A percentile compares a stretch with the other conserved stretches of the same genome.
Evolutionary conservation across 2,113 vertebrate species (phyloP).

Genomic region (Bubo blakistoni): DNA sequence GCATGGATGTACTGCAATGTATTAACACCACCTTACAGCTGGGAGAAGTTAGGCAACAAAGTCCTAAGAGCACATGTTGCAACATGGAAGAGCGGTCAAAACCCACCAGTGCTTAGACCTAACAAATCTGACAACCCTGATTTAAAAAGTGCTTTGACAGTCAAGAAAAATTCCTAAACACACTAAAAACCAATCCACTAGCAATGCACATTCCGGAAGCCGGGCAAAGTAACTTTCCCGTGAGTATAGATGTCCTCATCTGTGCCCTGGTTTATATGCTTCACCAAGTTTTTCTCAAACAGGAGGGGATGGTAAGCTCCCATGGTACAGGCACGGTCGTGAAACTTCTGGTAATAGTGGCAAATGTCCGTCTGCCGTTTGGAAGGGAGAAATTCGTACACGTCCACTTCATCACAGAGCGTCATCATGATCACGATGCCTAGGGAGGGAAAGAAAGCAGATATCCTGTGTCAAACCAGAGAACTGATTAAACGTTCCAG

Average conservation of each 20-base stretch:
- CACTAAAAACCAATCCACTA: neutral
- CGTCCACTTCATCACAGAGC: slow-evolving; percentile 73
- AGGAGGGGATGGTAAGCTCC: slow-evolving; percentile 80
- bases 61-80: slow-evolving; percentile 17
- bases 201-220: slow-evolving; percentile 66
- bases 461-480: neutral
- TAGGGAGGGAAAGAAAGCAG: neutral
- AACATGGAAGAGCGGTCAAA: slow-evolving; percentile 16
- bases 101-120: slow-evolving; percentile 38
- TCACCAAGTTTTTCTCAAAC: slow-evolving; percentile 82
- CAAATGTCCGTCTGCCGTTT: slow-evolving; percentile 75
- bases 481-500: fast-evolving
- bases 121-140: slow-evolving; percentile 7
- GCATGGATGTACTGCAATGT: neutral
- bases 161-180: neutral
- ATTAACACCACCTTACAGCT: neutral
- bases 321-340: slow-evolving; percentile 76
- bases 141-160: slow-evolving; percentile 52
- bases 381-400: slow-evolving; percentile 82
- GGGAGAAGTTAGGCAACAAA: neutral
- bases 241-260: slow-evolving; percentile 70
- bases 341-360: slow-evolving; percentile 75
- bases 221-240: slow-evolving; percentile 74
- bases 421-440: slow-evolving; percentile 81
- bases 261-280: slow-evolving; percentile 72